Conservation (phyloP, 2,797 vertebrate genomes). For the Sphenodon punctatus region DNA sequence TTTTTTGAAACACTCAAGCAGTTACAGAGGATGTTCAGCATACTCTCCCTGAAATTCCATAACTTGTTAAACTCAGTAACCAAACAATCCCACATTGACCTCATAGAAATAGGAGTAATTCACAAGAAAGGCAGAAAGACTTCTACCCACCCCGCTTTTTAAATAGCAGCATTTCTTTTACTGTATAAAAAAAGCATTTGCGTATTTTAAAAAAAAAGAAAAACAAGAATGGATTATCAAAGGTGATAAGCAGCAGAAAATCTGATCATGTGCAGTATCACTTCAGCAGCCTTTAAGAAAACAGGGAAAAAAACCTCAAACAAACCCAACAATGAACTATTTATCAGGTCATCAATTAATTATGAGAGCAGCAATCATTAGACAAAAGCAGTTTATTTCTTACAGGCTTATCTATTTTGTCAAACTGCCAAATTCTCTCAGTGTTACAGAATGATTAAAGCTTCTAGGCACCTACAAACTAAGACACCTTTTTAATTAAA, state of each 20-base stretch:
- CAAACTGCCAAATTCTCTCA: neutral
- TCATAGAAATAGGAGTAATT: slow-evolving; percentile 1
- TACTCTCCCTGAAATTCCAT: neutral
- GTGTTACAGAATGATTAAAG: neutral
- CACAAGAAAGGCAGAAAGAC: neutral
- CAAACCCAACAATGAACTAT: neutral
- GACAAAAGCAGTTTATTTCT: neutral
- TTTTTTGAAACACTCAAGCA: slow-evolving; percentile 1
- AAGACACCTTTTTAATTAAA: neutral
- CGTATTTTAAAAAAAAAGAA: neutral
- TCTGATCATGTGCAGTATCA: neutral
- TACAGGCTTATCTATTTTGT: neutral
- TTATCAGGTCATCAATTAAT: slow-evolving; percentile 25
- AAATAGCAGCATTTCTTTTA: neutral
- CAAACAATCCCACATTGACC: neutral
- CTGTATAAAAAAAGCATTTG: neutral
- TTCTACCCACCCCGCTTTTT: neutral
- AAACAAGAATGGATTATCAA: neutral
- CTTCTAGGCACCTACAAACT: neutral
- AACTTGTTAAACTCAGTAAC: neutral
- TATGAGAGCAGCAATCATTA: neutral
- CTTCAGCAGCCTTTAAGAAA: neutral
- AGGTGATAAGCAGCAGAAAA: neutral
- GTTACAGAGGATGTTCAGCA: neutral
- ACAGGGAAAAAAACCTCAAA: neutral